Evolutionary conservation across 2,888 invertebrate species (phyloP), one percentile per base, ranked within the genome.

Genomic region (Sphecodes monilicornis): DNA sequence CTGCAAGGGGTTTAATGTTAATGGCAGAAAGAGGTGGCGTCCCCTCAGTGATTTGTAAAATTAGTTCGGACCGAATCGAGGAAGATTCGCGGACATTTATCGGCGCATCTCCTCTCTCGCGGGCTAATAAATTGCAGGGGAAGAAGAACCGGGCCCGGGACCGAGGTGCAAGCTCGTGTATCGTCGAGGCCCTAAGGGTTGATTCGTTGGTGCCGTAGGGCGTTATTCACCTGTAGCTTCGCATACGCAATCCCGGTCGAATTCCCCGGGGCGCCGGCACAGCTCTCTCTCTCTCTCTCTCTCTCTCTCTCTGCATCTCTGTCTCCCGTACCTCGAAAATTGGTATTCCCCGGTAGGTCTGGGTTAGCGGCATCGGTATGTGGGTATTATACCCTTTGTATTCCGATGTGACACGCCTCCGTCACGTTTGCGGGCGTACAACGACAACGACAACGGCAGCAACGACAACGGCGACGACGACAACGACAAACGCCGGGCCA

Each of bases 381-480:
- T 92, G 91, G 90, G 83, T 88, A 92, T 91, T 90, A 91, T 91
- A 91, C 89, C 91, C 92, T 88, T 91, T 91, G 92, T 91, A 91
- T 92, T 91, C 91, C 89, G 90, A 91, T 91, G 92, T 89, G 93
- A 92, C 93, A 92, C 93, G 92, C 93, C 93, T 90, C 91, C 91
- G 93, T 93, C 93, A 93, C 93, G 93, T 93, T 92, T 91, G 90
- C 91, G 90, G 90, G 74, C 86, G 86, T 87, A 87, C 83, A 80
- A 84, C 83, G 71, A 86, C 87, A 80, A 87, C 86, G 84, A 78
- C 80, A 57, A 73, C 84, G 71, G 41, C 64, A 71, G 32, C 64
- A 80, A 26, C 57, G 57, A 57, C 57, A 26, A 57, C 57, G 74
- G 32, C 64, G 82, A 26, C 57, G 57, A 57, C 57, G 57, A 57